Percentiles rank a stretch among this genome's conserved stretches.
Conservation (phyloP, 23 tunicate species). For the Aplidium turbinatum region DNA sequence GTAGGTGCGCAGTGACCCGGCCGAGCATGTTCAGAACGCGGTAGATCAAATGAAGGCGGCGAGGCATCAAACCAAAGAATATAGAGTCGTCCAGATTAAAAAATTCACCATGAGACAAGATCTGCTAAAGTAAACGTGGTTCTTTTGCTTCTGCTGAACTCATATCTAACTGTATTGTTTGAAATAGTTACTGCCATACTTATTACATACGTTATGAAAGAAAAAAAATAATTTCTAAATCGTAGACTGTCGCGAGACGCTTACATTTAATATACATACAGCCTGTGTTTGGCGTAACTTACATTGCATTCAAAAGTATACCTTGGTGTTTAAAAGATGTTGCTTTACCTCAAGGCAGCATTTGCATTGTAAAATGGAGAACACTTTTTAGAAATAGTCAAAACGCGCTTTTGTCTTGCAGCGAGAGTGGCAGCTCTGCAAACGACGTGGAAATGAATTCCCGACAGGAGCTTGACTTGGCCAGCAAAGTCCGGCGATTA, state of each 20-base stretch:
- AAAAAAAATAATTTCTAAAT: too few relatives aligned
- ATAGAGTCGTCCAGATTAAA: constrained; percentile 52
- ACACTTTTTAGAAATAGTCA: not conserved
- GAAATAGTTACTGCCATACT: too few relatives aligned
- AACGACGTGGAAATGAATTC: constrained; percentile 46
- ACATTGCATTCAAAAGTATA: too few relatives aligned
- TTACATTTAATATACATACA: too few relatives aligned
- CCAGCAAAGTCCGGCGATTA: constrained; percentile 78
- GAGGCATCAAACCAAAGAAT: constrained; percentile 57
- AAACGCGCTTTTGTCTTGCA: not conserved
- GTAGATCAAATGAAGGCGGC: constrained; percentile 96
- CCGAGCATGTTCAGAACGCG: constrained; percentile 95
- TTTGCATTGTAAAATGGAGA: too few relatives aligned
- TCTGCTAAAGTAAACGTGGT: constrained; percentile 7
- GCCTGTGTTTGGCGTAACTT: too few relatives aligned
- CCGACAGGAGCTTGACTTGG: constrained; percentile 87
- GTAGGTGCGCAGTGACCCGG: constrained; percentile 98
- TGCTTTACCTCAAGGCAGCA: too few relatives aligned
- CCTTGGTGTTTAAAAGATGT: too few relatives aligned
- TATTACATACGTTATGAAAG: too few relatives aligned
- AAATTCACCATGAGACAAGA: constrained; percentile 33
- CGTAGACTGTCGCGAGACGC: too few relatives aligned
- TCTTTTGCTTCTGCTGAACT: too few relatives aligned
- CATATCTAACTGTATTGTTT: too few relatives aligned
- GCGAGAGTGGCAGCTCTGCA: constrained; percentile 27